These are phyloP conservation scores for Melinopterus prodromus DNA, from an alignment of 2,888 invertebrate genomes.

Conservation along the genomic window DNA sequence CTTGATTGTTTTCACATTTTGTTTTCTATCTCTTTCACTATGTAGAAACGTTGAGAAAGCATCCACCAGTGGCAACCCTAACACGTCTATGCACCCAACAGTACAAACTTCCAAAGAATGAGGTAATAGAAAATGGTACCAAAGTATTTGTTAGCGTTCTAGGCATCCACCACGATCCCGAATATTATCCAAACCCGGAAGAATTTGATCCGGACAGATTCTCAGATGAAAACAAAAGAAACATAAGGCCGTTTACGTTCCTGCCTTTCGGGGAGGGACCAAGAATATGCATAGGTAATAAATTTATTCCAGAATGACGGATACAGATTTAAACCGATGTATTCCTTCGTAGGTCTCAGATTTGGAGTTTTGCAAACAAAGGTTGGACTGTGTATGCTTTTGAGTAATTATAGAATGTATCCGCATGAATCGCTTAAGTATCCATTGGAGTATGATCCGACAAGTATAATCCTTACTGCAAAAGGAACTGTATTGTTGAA, in stretches of 20 bases:
- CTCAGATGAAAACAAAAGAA: constrained; percentile 28
- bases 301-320: background rate
- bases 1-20: background rate
- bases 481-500: background rate
- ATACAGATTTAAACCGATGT: background rate
- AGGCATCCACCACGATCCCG: constrained; percentile 28
- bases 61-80: constrained; percentile 30
- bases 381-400: constrained; percentile 23
- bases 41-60: constrained; percentile 29
- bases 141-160: constrained; percentile 23
- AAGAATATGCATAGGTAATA: constrained; percentile 26
- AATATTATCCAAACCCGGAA: constrained; percentile 30
- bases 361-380: constrained; percentile 33
- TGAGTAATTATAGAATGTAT: background rate
- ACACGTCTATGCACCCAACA: constrained; percentile 20
- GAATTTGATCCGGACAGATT: constrained; percentile 32
- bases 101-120: constrained; percentile 26
- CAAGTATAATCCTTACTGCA: background rate
- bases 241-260: constrained; percentile 22
- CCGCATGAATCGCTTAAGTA: background rate
- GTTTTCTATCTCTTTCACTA: background rate
- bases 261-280: constrained; percentile 31
- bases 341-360: constrained; percentile 22
- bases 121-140: constrained; percentile 18
- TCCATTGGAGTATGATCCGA: background rate